Evolutionary conservation across 2,113 vertebrate species (phyloP).

Genomic region (Lates calcarifer): DNA sequence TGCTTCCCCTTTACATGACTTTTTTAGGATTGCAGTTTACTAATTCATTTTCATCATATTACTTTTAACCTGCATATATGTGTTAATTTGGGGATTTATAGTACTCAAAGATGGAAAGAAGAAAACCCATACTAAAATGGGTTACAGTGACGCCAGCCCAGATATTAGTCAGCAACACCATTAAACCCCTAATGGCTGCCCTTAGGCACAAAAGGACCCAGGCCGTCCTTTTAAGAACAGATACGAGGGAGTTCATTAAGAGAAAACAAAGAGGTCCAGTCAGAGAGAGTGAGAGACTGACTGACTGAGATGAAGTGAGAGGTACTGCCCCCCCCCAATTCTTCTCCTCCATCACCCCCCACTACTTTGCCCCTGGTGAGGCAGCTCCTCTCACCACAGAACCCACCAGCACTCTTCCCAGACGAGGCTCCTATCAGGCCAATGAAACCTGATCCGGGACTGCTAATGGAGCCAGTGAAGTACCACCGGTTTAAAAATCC

Average conservation of each 20-base stretch:
- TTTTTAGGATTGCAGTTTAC: too few relatives aligned
- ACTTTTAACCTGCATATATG: too few relatives aligned
- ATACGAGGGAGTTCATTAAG: slow-evolving; percentile 86
- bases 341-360: slow-evolving; percentile 26
- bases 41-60: neutral
- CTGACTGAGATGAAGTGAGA: slow-evolving; percentile 65
- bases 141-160: slow-evolving; percentile 67
- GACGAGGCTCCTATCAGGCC: slow-evolving; percentile 83
- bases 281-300: slow-evolving; percentile 69
- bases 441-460: slow-evolving; percentile 82
- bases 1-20: neutral
- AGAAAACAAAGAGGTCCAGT: slow-evolving; percentile 85
- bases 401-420: slow-evolving; percentile 74
- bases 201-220: slow-evolving; percentile 74
- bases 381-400: slow-evolving; percentile 76
- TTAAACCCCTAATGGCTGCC: slow-evolving; percentile 82
- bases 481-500: slow-evolving; percentile 84
- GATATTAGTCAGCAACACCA: slow-evolving; percentile 84
- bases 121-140: slow-evolving; percentile 50
- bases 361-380: slow-evolving; percentile 55
- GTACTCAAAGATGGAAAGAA: neutral
- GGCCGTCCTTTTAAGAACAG: slow-evolving; percentile 82
- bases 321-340: slow-evolving; percentile 53
- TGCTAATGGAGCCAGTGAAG: slow-evolving; percentile 84
- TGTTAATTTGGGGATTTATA: too few relatives aligned